Conservation (phyloP, 2,888 invertebrate species). For the Uloborus plumipes region DNA sequence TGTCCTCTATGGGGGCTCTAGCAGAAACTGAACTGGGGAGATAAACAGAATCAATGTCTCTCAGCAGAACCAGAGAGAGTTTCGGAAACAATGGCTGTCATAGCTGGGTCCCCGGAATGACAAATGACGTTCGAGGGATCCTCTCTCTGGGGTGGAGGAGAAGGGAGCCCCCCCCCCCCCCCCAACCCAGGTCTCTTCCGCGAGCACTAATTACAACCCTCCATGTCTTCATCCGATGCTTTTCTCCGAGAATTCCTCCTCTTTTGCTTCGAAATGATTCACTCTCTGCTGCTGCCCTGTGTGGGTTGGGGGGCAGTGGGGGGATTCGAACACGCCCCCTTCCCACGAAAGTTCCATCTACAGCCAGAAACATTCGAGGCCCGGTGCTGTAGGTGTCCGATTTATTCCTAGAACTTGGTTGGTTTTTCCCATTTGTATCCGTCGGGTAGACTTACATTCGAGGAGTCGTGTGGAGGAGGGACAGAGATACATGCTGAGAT, state of each 20-base stretch:
- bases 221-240: constrained; percentile 56
- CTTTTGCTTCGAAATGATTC: constrained; percentile 38
- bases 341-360: background rate
- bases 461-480: background rate
- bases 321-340: constrained; percentile 16
- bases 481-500: constrained; percentile 7
- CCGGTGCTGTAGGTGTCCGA: constrained; percentile 6
- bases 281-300: constrained; percentile 9
- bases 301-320: background rate
- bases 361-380: constrained; percentile 11
- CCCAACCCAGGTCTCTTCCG: constrained; percentile 30
- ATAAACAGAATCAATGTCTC: constrained; percentile 56
- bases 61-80: constrained; percentile 8
- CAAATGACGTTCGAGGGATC: constrained; percentile 54
- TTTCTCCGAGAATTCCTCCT: constrained; percentile 49
- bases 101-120: constrained; percentile 54
- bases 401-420: background rate
- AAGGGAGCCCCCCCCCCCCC: constrained; percentile 9
- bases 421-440: constrained; percentile 14
- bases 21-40: constrained; percentile 15
- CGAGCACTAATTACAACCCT: constrained; percentile 56
- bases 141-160: constrained; percentile 17
- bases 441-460: constrained; percentile 7
- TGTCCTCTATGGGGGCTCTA: no score
- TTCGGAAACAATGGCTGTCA: constrained; percentile 61